Conservation (phyloP, 2,113 vertebrate genomes). For the Helogale parvula region DNA sequence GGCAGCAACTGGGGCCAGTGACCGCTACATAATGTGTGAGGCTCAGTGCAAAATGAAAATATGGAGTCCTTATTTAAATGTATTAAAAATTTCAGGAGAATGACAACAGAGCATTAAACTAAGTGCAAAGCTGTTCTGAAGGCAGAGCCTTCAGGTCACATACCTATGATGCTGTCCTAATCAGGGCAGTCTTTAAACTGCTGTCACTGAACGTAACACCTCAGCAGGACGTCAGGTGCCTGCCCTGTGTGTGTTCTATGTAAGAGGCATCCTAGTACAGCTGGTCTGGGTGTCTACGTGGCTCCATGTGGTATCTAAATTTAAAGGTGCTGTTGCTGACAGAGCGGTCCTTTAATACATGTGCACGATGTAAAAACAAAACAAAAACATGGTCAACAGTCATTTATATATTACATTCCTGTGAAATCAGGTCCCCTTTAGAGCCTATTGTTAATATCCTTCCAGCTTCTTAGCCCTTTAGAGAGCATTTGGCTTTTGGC, state of each 20-base stretch:
- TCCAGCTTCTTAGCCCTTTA: neutral
- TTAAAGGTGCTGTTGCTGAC: neutral
- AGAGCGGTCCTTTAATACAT: neutral
- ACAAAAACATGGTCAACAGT: neutral
- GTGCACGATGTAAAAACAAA: neutral
- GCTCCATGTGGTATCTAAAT: neutral
- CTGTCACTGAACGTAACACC: neutral
- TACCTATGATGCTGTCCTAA: neutral
- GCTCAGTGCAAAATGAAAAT: neutral
- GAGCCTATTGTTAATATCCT: neutral
- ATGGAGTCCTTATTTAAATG: neutral
- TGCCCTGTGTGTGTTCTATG: no score
- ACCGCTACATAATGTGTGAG: no score
- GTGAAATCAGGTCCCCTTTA: neutral
- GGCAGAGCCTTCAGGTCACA: neutral
- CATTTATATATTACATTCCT: neutral
- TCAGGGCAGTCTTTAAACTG: neutral
- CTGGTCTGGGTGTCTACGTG: neutral
- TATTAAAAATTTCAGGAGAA: neutral
- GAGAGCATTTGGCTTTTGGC: neutral
- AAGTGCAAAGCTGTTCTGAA: neutral
- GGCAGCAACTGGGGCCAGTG: neutral
- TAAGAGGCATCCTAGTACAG: neutral
- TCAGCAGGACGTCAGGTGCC: neutral
- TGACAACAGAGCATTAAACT: neutral